phyloP scores from a whole-genome alignment of 2,888 invertebrate species.

The Clanis bilineata region DNA sequence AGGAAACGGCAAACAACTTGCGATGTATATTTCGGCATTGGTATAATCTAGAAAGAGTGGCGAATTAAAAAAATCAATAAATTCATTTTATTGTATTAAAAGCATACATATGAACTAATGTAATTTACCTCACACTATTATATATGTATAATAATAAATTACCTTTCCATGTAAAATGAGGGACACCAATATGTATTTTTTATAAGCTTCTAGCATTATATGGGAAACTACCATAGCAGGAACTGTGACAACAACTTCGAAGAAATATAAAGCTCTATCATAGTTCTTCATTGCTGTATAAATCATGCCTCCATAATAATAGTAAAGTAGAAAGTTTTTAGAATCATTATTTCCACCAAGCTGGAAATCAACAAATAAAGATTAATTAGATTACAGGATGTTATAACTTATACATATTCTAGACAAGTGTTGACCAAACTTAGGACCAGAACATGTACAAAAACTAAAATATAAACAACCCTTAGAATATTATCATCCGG shows the following conservation, averaged over 20 bases:
- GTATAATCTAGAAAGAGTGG: constrained; percentile 70
- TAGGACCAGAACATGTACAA: too few species aligned
- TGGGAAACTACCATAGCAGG: constrained; percentile 97
- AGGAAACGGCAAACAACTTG: constrained; percentile 93
- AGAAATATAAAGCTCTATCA: constrained; percentile 96
- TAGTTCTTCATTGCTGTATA: constrained; percentile 96
- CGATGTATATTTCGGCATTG: constrained; percentile 95
- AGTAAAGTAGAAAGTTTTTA: constrained; percentile 95
- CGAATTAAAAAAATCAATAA: too few species aligned
- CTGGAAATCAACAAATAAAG: constrained; percentile 43
- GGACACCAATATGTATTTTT: constrained; percentile 96
- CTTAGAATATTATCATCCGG: too few species aligned
- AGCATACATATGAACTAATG: background rate
- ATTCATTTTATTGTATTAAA: too few species aligned
- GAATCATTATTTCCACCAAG: constrained; percentile 91
- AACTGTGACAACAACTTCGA: constrained; percentile 97
- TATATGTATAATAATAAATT: constrained; percentile 11
- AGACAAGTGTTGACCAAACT: too few species aligned
- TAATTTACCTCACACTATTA: too few species aligned
- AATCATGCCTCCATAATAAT: constrained; percentile 99
- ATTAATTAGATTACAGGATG: background rate
- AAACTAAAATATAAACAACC: too few species aligned
- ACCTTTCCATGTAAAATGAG: constrained; percentile 96
- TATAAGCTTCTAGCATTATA: constrained; percentile 98
- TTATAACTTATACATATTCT: too few species aligned